Evolutionary conservation across 2,113 vertebrate species (phyloP), one percentile per base, ranked within the genome.

Genomic region (Neopipo cinnamomea): DNA sequence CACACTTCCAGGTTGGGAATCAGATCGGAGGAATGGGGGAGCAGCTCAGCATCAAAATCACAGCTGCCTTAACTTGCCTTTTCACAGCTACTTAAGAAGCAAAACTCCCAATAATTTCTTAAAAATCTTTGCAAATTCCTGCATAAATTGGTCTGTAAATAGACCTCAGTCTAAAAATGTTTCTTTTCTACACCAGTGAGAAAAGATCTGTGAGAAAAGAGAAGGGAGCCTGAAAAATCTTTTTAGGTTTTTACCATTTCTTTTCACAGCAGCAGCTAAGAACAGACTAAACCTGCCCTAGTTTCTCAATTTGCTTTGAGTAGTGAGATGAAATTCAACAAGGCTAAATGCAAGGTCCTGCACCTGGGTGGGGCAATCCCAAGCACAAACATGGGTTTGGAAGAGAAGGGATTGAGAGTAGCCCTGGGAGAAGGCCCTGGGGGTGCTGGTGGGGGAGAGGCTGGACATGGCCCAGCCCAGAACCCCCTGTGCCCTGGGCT

Each of bases 1-100:
- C 0, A 0, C 3, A 2, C 33, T 72, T 86, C 46, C 12, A 31
- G 11, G 3, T 4, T 75, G 62, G 50, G 42, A 72, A 39, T 59
- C 42, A 28, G 8, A 39, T 21, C 52, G 49, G 47, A 67, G 39
- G 31, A 83, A 20, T 0, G 6, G 33, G 35, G 35, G 19, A 52
- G 41, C 8, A 56, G 13, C 30, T 52, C n/a, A 42, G 24, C 22
- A 44, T 30, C 16, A 81, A 46, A 72, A 8, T 24, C 25, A 19
- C 0, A 46, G 5, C 6, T 86, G 30, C 25, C 28, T 52, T 18
- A 30, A 1, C 5, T 25, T 61, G 37, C 16, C 8, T 77, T 85
- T 42, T 41, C 27, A 25, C 11, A 50, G 31, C 14, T 85, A 5
- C 17, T 58, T 28, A 28, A 63, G 15, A 46, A 41, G 3, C 1